Evolutionary conservation across 2,113 vertebrate genomes (phyloP), one percentile per base, ranked within the genome.

Genomic region (Cyrtonyx montezumae): DNA sequence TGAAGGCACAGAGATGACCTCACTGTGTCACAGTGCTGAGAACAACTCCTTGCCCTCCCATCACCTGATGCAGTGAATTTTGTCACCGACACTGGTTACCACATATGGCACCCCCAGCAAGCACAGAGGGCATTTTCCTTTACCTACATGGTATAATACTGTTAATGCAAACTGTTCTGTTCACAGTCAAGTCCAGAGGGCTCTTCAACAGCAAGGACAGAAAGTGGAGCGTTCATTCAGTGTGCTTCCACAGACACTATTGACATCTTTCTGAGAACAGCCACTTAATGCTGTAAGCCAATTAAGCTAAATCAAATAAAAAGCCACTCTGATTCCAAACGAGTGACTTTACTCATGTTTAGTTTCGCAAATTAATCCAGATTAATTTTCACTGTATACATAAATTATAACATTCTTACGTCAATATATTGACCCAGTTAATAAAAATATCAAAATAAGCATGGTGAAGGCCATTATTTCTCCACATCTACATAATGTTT

Each of bases 311-410:
- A 65, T 14, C 53, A 68, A 93, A 74, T 62, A 77, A 53, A 91
- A 49, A 82, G 70, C 62, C 40, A 66, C 43, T 32, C 67, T 4
- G 34, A 45, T 70, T 55, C 78, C 34, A 51, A 55, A 89, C 49
- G 17, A 84, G 37, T 20, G 19, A 23, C 59, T 79, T 71, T 30
- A 58, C 87, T 79, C 17, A 3, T 55, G 28, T 79, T 88, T 69
- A 45, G 69, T 84, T 85, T 58, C 88, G 32, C 49, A 32, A 79
- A 90, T 88, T 92, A 84, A 94, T 88, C 77, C 77, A 68, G 86
- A 87, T 93, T 92, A 53, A 88, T 88, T 94, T 88, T 84, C 46
- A 10, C 66, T 81, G 80, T 49, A 51, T 3, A 23, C 13, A 30
- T 11, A 79, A 69, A 1, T 76, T 14, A 26, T 48, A 34, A 13